Evolutionary conservation across 1,140 invertebrate species (phyloP).

Genomic region (Brevipalpus yothersi): DNA sequence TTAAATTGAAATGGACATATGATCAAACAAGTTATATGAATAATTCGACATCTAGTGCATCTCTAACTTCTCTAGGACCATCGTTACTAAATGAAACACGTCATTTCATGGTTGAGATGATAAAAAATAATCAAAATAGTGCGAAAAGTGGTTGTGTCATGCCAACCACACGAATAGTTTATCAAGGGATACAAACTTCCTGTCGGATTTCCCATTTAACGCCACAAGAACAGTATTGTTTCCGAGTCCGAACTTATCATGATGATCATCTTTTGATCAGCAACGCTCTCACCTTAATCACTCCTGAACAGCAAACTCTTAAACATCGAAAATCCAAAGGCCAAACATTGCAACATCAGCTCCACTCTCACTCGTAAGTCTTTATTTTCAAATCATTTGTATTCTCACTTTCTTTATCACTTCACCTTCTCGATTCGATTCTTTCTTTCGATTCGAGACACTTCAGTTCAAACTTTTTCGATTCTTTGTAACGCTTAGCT

Average conservation of each 20-base stretch:
- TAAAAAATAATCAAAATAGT: not conserved
- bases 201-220: slow-evolving; percentile 5
- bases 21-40: not conserved
- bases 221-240: slow-evolving; percentile 6
- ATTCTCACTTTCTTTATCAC: not conserved
- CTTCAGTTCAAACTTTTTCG: not conserved
- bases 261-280: slow-evolving; percentile 1
- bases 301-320: slow-evolving; percentile 3
- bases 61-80: not conserved
- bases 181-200: slow-evolving; percentile 1
- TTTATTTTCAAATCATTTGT: not conserved
- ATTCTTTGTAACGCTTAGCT: no score
- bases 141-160: not conserved
- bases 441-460: not conserved
- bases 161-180: slow-evolving; percentile 2
- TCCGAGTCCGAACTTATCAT: slow-evolving; percentile 3
- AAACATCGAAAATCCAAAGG: not conserved
- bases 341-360: slow-evolving; percentile 3
- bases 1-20: slow-evolving; percentile 8
- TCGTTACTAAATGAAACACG: not conserved
- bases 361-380: not conserved
- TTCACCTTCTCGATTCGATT: not conserved
- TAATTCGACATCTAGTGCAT: not conserved
- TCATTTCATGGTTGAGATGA: slow-evolving; percentile 9
- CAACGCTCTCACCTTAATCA: slow-evolving; percentile 6